Evolutionary conservation across 2,888 invertebrate species (phyloP).

Genomic region (Aspidapion aeneum): DNA sequence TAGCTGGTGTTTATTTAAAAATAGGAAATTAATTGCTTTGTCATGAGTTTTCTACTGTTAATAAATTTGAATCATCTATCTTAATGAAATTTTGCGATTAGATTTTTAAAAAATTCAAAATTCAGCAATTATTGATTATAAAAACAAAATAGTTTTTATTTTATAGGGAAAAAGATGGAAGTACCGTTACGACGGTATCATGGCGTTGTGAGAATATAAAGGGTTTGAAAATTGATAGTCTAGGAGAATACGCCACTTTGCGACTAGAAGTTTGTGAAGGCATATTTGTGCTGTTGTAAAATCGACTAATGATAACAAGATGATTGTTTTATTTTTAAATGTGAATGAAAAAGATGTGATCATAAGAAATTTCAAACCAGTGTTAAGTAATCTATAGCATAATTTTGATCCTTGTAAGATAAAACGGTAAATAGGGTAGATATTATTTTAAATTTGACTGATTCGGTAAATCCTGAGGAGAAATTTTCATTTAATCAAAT

Average conservation of each 20-base stretch:
- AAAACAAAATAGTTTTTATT: too few species aligned
- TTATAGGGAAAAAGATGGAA: too few species aligned
- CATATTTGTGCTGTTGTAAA: constrained; percentile 17
- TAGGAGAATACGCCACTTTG: constrained; percentile 2
- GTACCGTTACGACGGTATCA: constrained; percentile 14
- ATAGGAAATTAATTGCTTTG: too few species aligned
- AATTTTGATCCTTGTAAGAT: neutral
- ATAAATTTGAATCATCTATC: too few species aligned
- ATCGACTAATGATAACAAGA: constrained; percentile 15
- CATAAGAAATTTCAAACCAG: constrained; percentile 22
- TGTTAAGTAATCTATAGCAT: too few species aligned
- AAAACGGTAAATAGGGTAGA: constrained; percentile 18
- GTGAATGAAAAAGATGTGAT: constrained; percentile 12
- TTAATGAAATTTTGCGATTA: too few species aligned
- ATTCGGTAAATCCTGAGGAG: constrained; percentile 22
- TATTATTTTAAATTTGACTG: constrained; percentile 23
- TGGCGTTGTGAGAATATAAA: constrained; percentile 21
- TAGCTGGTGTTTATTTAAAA: too few species aligned
- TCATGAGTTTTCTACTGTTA: too few species aligned
- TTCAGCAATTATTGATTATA: too few species aligned
- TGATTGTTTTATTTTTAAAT: constrained; percentile 21
- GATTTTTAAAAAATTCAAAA: too few species aligned
- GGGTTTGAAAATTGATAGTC: constrained; percentile 16
- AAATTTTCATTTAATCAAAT: constrained; percentile 17
- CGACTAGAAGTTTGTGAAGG: constrained; percentile 19